phyloP scores from a whole-genome alignment of 2,797 vertebrate genomes.

The Ceryle rudis region DNA sequence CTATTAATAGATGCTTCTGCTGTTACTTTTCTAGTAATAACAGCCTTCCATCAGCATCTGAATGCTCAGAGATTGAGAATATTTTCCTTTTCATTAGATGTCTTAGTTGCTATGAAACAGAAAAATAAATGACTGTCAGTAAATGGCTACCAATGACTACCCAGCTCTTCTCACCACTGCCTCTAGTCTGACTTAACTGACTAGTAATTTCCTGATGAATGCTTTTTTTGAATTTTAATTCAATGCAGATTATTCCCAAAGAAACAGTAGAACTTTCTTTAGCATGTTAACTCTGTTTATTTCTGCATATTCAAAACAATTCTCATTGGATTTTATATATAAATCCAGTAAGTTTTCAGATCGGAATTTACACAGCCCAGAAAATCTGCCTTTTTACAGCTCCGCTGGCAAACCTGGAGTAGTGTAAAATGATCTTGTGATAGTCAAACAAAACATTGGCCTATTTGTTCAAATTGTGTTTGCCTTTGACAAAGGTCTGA shows the following conservation, averaged over 20 bases:
- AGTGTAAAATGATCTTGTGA: neutral
- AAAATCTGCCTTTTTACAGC: neutral
- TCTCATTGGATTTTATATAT: neutral
- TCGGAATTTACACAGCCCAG: neutral
- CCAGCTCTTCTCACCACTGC: neutral
- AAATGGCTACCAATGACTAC: neutral
- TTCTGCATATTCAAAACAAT: slow-evolving; percentile 7
- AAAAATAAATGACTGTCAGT: neutral
- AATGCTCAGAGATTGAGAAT: neutral
- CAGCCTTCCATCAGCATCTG: neutral
- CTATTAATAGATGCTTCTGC: neutral
- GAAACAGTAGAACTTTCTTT: slow-evolving; percentile 9
- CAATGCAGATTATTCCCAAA: slow-evolving; percentile 25
- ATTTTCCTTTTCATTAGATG: neutral
- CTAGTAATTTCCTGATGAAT: neutral
- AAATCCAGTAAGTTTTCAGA: neutral
- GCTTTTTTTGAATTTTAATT: neutral
- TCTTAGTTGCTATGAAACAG: neutral
- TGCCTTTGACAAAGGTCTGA: neutral
- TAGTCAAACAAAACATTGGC: neutral
- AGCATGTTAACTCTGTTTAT: neutral
- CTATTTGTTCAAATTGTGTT: neutral
- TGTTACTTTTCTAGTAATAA: neutral
- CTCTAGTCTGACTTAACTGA: neutral
- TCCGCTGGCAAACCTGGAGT: neutral